These are phyloP conservation scores for Ernsta delagoae DNA, from an alignment of 2,888 invertebrate genomes.

Conservation along the genomic window DNA sequence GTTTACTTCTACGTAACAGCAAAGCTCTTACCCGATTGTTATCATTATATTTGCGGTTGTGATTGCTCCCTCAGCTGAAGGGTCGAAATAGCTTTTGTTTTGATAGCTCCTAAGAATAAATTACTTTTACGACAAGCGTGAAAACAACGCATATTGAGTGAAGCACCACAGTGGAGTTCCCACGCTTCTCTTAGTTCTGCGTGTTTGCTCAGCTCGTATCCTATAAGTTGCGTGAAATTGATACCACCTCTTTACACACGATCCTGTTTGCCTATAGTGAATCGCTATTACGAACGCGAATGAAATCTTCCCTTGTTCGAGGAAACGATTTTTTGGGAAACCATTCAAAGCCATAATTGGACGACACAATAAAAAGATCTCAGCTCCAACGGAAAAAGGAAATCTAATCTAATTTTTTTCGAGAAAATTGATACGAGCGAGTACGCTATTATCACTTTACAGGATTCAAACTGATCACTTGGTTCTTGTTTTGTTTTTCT, in stretches of 20 bases:
- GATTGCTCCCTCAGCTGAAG: conserved; percentile 13
- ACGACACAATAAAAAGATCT: conserved; percentile 37
- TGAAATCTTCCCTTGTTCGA: conserved; percentile 33
- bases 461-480: conserved; percentile 13
- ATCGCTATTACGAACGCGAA: conserved; percentile 42
- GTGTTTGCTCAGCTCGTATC: conserved; percentile 61
- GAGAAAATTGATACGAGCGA: conserved; percentile 34
- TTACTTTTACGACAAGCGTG: conserved; percentile 20
- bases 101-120: conserved; percentile 32
- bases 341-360: conserved; percentile 38
- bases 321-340: conserved; percentile 37
- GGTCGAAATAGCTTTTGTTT: conserved; percentile 28
- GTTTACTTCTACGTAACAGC: neutral
- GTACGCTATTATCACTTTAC: conserved; percentile 22
- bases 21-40: neutral
- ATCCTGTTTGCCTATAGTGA: conserved; percentile 61
- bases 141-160: conserved; percentile 33
- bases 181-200: conserved; percentile 45
- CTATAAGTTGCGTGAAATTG: conserved; percentile 75
- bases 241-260: conserved; percentile 64
- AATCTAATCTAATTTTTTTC: conserved; percentile 35
- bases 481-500: no score
- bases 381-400: conserved; percentile 19
- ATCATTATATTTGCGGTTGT: conserved; percentile 24
- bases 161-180: conserved; percentile 40